Evolutionary conservation across 2,797 vertebrate genomes (phyloP).

Genomic region (Tragelaphus eurycerus): DNA sequence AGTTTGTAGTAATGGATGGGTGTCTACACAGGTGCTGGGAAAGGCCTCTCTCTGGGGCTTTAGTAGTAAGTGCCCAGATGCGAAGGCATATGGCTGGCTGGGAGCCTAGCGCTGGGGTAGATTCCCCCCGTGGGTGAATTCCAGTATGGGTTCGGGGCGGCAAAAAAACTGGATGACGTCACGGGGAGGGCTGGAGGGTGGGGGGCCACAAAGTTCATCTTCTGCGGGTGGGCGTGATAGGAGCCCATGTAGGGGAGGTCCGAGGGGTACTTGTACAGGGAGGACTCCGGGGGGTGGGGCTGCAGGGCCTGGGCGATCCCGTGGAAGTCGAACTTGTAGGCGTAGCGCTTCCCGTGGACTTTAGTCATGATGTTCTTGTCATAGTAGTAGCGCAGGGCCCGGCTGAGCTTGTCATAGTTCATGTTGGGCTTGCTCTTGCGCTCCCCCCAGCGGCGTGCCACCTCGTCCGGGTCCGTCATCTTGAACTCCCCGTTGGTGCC

Average conservation of each 20-base stretch:
- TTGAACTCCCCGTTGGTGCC: constrained; percentile 93
- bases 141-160: constrained; percentile 90
- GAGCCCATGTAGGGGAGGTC: constrained; percentile 92
- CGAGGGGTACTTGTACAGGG: constrained; percentile 92
- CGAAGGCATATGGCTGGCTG: constrained; percentile 90
- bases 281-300: constrained; percentile 90
- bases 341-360: constrained; percentile 92
- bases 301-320: constrained; percentile 92
- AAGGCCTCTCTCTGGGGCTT: constrained; percentile 56
- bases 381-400: constrained; percentile 93
- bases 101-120: constrained; percentile 89
- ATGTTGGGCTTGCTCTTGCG: constrained; percentile 93
- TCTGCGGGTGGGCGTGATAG: constrained; percentile 91
- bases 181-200: constrained; percentile 89
- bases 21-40: constrained; percentile 60
- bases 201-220: constrained; percentile 92
- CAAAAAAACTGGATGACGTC: constrained; percentile 90
- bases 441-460: constrained; percentile 92
- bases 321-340: constrained; percentile 94
- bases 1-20: constrained; percentile 69
- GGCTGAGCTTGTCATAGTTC: constrained; percentile 95
- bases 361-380: constrained; percentile 97
- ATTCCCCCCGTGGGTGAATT: constrained; percentile 90
- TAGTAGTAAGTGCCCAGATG: constrained; percentile 93
- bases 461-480: constrained; percentile 93